Conservation (phyloP, 35 echinoderm and acorn worm species). For the Heliocidaris erythrogramma region DNA sequence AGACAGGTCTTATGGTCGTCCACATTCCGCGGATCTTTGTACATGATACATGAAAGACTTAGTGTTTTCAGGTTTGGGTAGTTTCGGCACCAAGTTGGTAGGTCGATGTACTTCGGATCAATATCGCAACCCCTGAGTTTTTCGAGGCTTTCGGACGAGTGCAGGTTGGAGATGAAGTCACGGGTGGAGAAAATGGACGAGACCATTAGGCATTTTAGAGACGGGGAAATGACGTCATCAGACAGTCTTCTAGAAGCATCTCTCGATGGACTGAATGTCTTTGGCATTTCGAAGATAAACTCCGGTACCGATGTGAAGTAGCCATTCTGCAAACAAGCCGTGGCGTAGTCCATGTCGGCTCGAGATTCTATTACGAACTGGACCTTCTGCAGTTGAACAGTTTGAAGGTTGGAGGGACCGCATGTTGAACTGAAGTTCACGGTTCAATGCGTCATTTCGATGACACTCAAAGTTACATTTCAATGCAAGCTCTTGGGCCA, state of each 20-base stretch:
- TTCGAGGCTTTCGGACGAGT: neutral
- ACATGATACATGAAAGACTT: neutral
- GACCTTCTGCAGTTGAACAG: neutral
- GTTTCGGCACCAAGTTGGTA: conserved; percentile 23
- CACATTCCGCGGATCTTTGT: neutral
- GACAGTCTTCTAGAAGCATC: conserved; percentile 2
- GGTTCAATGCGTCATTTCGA: neutral
- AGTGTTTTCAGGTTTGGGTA: conserved; percentile 10
- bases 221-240: neutral
- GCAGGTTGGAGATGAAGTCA: conserved; percentile 20
- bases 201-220: neutral
- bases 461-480: conserved; percentile 44
- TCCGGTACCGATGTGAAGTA: conserved; percentile 32
- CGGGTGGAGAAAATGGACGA: neutral
- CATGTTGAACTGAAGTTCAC: conserved; percentile 4
- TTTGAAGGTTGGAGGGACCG: conserved; percentile 15
- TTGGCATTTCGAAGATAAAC: conserved; percentile 8
- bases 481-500: neutral
- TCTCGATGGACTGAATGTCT: conserved; percentile 1
- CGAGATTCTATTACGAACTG: neutral
- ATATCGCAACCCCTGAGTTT: neutral
- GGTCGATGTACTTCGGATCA: conserved; percentile 43
- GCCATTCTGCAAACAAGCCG: conserved; percentile 30
- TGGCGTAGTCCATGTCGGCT: neutral
- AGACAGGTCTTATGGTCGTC: neutral